phyloP scores from a whole-genome alignment of 2,113 vertebrate species.

The Tetrao urogallus region DNA sequence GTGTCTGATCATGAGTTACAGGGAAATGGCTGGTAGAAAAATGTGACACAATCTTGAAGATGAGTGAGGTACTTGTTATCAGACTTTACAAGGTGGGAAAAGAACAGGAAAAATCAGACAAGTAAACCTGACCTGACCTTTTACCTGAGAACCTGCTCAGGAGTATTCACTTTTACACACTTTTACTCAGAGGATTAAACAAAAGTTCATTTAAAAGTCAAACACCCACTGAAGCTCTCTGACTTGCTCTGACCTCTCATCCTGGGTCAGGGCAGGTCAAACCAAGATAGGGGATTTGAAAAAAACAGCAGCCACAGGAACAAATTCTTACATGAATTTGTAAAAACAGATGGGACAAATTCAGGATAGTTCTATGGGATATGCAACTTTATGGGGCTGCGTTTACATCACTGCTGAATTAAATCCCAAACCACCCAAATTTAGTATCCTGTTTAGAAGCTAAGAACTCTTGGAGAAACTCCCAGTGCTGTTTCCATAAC shows the following conservation, averaged over 20 bases:
- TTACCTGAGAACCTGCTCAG: conserved; percentile 19
- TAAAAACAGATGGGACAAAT: background rate
- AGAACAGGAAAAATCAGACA: conserved; percentile 10
- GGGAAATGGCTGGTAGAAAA: background rate
- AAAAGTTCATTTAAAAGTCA: conserved; percentile 64
- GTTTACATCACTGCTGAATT: background rate
- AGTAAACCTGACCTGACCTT: conserved; percentile 55
- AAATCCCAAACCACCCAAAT: background rate
- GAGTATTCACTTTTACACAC: conserved; percentile 65
- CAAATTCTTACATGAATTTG: background rate
- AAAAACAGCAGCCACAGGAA: background rate
- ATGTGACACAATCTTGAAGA: background rate
- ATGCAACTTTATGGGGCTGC: background rate
- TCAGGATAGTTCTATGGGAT: background rate
- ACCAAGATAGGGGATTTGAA: background rate
- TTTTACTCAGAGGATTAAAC: conserved; percentile 62
- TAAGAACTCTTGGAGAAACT: background rate
- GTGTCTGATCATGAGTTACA: background rate
- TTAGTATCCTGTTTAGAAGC: background rate
- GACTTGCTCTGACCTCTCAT: conserved; percentile 41
- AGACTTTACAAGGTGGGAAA: background rate
- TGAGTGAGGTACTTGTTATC: background rate
- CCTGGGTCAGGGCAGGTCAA: conserved; percentile 44
- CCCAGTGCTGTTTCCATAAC: background rate
- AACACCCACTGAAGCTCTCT: conserved; percentile 9